These are phyloP conservation scores for Pristionchus fissidentatus DNA, from an alignment of 2,888 invertebrate species.

Conservation along the genomic window DNA sequence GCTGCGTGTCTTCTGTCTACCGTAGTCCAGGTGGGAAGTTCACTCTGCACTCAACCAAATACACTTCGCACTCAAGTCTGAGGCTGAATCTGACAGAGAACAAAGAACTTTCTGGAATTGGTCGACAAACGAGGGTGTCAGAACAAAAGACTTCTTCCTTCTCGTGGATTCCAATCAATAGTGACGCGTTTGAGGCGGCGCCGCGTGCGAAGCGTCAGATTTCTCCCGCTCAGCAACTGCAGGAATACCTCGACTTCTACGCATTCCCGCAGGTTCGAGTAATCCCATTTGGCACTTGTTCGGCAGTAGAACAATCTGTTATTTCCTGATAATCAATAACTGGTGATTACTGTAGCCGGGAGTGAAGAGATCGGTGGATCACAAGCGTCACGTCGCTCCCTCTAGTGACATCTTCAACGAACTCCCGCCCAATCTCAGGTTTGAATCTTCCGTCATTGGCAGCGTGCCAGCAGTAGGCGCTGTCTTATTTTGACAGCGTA, in stretches of 20 bases:
- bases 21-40: slow-evolving; percentile 14
- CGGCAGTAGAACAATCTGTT: not conserved
- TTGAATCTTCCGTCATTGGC: not conserved
- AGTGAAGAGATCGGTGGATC: slow-evolving; percentile 31
- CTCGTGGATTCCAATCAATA: not conserved
- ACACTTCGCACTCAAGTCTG: not conserved
- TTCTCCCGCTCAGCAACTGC: slow-evolving; percentile 50
- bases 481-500: not conserved
- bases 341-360: slow-evolving; percentile 18
- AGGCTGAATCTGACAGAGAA: too few species aligned
- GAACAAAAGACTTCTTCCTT: too few species aligned
- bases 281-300: not conserved
- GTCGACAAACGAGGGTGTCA: too few species aligned
- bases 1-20: slow-evolving; percentile 19
- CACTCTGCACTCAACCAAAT: not conserved
- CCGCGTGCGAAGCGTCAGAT: slow-evolving; percentile 52
- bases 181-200: not conserved
- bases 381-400: slow-evolving; percentile 45
- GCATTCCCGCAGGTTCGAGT: slow-evolving; percentile 10
- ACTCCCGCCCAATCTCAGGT: slow-evolving; percentile 36
- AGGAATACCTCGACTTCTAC: slow-evolving; percentile 43
- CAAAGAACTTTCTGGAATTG: too few species aligned
- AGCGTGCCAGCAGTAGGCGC: not conserved
- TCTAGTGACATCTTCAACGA: slow-evolving; percentile 11
- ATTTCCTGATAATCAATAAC: slow-evolving; percentile 8